Conservation (phyloP, 2,888 invertebrate species). For the Lypha dubia region DNA sequence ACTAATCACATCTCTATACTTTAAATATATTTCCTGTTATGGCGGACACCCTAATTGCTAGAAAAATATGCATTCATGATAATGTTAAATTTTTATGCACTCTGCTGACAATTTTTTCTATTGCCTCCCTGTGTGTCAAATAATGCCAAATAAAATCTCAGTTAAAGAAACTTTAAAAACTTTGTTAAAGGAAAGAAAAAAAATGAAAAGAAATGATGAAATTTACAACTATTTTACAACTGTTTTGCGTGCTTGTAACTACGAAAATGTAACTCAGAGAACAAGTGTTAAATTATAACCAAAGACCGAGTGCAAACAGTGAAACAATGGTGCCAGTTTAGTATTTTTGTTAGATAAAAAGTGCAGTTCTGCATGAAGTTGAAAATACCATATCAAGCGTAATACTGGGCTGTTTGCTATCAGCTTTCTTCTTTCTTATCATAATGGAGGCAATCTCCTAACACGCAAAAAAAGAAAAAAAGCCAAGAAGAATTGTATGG, state of each 20-base stretch:
- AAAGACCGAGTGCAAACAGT: neutral
- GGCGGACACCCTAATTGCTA: neutral
- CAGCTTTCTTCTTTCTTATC: too few species aligned
- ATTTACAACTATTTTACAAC: neutral
- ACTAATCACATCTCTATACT: neutral
- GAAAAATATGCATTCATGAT: neutral
- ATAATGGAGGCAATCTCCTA: too few species aligned
- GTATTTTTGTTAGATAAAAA: too few species aligned
- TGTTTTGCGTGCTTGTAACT: neutral
- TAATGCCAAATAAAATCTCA: neutral
- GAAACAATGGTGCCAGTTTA: neutral
- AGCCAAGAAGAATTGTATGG: too few species aligned
- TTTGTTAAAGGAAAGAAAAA: neutral
- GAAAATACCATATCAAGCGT: too few species aligned
- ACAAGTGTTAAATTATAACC: neutral
- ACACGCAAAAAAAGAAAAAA: too few species aligned
- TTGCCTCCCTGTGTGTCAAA: neutral
- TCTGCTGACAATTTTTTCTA: neutral
- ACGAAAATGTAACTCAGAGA: neutral
- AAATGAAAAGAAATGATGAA: neutral
- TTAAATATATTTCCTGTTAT: neutral
- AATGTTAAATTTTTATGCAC: constrained; percentile 23
- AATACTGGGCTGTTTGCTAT: too few species aligned
- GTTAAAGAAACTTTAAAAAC: neutral
- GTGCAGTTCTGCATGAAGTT: too few species aligned